Evolutionary conservation across 2,888 invertebrate genomes (phyloP).

Genomic region (Busseola fusca): DNA sequence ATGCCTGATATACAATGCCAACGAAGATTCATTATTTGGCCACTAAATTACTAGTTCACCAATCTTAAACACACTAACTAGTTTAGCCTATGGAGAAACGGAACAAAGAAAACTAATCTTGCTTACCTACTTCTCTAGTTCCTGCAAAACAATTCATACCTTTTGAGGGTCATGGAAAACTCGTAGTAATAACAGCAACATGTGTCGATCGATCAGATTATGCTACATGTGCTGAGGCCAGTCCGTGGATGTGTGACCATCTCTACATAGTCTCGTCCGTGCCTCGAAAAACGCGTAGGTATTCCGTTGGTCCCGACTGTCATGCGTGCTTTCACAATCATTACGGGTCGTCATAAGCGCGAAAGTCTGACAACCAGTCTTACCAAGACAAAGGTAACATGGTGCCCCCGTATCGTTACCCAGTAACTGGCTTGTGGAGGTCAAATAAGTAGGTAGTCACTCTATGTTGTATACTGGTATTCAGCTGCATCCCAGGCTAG

Average conservation of each 20-base stretch:
- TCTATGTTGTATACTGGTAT: background rate
- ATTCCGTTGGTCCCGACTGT: background rate
- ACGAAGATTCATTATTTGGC: background rate
- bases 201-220: background rate
- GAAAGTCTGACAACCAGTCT: background rate
- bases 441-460: background rate
- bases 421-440: background rate
- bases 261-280: no score
- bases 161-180: background rate
- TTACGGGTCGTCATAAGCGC: background rate
- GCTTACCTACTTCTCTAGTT: background rate
- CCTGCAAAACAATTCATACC: background rate
- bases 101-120: background rate
- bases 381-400: no score
- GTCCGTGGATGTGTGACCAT: background rate
- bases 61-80: background rate
- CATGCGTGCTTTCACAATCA: background rate
- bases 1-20: background rate
- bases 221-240: background rate
- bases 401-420: constrained; percentile 1
- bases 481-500: background rate
- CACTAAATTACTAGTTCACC: background rate
- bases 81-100: background rate
- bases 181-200: no score
- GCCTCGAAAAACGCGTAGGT: background rate